Evolutionary conservation across 2,113 vertebrate species (phyloP).

Genomic region (Diadophis punctatus): DNA sequence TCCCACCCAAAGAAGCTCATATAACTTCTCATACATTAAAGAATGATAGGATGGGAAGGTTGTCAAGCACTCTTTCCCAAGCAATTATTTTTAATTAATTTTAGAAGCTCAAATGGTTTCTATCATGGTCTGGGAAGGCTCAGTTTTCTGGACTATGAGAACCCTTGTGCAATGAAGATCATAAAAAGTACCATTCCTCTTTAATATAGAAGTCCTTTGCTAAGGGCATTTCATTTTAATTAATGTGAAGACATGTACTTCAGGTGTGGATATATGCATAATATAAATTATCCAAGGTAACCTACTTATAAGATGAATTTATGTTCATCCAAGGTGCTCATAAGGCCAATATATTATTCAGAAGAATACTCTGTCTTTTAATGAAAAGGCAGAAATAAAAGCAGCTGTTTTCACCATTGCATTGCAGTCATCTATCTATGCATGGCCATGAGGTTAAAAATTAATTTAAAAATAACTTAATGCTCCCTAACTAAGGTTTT

Average conservation of each 20-base stretch:
- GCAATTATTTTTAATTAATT: conserved; percentile 17
- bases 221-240: conserved; percentile 24
- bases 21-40: background rate
- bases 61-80: background rate
- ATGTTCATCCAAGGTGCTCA: background rate
- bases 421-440: background rate
- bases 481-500: background rate
- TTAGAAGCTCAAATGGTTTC: background rate
- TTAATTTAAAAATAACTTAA: background rate
- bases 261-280: conserved; percentile 15
- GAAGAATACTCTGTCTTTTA: background rate
- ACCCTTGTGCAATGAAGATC: background rate
- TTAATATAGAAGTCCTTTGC: conserved; percentile 15
- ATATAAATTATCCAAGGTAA: conserved; percentile 15
- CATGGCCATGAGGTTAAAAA: background rate
- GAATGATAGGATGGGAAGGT: background rate
- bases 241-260: conserved; percentile 4
- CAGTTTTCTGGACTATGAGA: background rate
- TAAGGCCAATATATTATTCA: background rate
- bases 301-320: background rate
- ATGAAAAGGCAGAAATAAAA: background rate
- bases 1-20: background rate
- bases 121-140: background rate
- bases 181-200: background rate
- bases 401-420: background rate